Conservation (phyloP, 2,113 vertebrate species). For the Edolisoma coerulescens region DNA sequence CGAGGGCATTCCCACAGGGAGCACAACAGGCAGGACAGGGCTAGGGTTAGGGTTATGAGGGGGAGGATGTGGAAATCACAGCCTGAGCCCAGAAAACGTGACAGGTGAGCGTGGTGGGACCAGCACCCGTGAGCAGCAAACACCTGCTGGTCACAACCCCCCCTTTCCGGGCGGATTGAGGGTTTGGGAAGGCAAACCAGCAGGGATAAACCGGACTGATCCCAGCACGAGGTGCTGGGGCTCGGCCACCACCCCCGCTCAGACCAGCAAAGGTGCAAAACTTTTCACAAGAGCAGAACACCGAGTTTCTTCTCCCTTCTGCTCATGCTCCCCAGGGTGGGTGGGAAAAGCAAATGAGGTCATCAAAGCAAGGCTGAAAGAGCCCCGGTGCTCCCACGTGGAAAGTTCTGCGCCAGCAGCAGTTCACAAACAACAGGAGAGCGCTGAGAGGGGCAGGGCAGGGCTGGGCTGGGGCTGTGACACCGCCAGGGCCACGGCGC, state of each 20-base stretch:
- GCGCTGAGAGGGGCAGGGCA: neutral
- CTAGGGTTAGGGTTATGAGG: too few species aligned
- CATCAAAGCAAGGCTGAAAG: neutral
- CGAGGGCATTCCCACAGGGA: neutral
- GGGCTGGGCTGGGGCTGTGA: neutral
- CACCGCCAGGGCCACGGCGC: rapidly evolving
- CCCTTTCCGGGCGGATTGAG: rapidly evolving
- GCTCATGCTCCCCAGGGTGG: neutral
- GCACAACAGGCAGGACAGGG: neutral
- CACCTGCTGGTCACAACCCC: rapidly evolving
- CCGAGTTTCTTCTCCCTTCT: neutral
- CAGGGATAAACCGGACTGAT: rapidly evolving
- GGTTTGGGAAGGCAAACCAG: neutral
- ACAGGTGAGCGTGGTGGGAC: neutral
- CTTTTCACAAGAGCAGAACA: neutral
- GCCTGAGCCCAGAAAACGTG: neutral
- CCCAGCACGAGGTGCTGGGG: neutral
- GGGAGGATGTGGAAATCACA: rapidly evolving
- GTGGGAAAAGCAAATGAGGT: neutral
- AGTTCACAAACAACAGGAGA: neutral
- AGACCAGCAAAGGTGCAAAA: neutral
- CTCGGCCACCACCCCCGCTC: neutral
- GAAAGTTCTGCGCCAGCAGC: neutral
- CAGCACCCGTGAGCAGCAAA: neutral
- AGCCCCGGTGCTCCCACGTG: neutral